Evolutionary conservation across 1,140 invertebrate genomes (phyloP), one percentile per base, ranked within the genome.

Genomic region (Odontomachus brunneus): DNA sequence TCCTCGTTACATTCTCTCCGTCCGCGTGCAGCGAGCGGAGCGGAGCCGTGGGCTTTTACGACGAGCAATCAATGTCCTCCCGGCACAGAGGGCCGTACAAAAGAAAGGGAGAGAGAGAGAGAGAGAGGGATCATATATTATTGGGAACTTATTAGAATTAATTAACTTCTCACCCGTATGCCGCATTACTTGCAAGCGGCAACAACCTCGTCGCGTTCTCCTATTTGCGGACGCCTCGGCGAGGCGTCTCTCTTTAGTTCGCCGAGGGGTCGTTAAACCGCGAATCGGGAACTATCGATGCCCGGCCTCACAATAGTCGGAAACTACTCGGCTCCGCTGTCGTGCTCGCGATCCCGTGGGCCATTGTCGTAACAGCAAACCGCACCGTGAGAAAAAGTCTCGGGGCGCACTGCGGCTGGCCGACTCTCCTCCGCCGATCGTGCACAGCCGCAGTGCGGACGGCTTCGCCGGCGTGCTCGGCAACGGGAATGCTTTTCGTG

Each of bases 141-240:
- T 84, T 53, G 87, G 29, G 62, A 90, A 90, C 71, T 90, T 90
- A 91, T 90, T 90, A 85, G 86, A 91, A 90, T 91, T 89, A 86
- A 91, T 91, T 91, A 91, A 91, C 90, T 90, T 91, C 88, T 91
- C 86, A 90, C 84, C 87, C 57, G 57, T 63, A 66, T 44, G 53
- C 48, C 55, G 29, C 44, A 69, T 85, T 33, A 55, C 33, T 88
- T 84, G 82, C 71, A 38, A 82, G 49, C 51, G 22, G 38, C 44
- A 60, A 69, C 73, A 59, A 74, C 22, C 24, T 14, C n/a, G 60
- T 26, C 76, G 49, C 19, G 29, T 44, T 44, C 55, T 69, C 11
- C 29, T 59, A 69, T 80, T 69, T 48, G 69, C 75, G 19, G 48
- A 22, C 71, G 15, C 55, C 33, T 17, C 19, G 9, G 12, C 55